Conservation (phyloP, 2,888 invertebrate genomes). For the Orchesella flavescens region DNA sequence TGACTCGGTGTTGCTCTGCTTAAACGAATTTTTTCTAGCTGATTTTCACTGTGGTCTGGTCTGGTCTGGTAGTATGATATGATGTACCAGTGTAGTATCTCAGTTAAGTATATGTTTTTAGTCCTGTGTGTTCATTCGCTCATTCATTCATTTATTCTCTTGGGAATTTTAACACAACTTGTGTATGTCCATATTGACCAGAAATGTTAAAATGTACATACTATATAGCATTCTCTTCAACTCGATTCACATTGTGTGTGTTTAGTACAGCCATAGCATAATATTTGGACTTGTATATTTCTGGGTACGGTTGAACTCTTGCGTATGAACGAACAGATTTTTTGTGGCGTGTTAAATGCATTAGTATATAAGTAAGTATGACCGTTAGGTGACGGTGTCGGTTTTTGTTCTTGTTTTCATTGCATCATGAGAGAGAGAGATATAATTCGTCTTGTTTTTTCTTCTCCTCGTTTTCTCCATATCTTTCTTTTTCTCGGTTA, state of each 20-base stretch:
- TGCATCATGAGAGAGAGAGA: background rate
- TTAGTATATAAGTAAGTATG: background rate
- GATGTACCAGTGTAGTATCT: too few species aligned
- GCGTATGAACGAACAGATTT: background rate
- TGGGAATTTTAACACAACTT: constrained; percentile 13
- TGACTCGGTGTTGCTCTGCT: background rate
- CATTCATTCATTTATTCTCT: constrained; percentile 23
- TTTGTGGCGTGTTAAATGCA: constrained; percentile 4
- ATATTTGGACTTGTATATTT: background rate
- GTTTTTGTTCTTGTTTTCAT: constrained; percentile 3
- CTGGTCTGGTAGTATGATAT: too few species aligned
- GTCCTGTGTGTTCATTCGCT: background rate
- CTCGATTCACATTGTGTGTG: background rate
- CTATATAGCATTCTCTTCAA: too few species aligned
- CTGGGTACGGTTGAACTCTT: too few species aligned
- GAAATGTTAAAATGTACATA: background rate
- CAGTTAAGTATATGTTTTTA: too few species aligned
- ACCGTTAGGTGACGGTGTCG: background rate
- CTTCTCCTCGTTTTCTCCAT: background rate
- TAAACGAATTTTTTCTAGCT: background rate
- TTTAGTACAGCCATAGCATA: background rate
- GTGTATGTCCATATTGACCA: background rate
- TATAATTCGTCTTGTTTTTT: background rate
- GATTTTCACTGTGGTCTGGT: too few species aligned
- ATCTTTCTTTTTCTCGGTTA: background rate